phyloP scores from a whole-genome alignment of 2,888 invertebrate species.

The Cheiracanthium punctorium region DNA sequence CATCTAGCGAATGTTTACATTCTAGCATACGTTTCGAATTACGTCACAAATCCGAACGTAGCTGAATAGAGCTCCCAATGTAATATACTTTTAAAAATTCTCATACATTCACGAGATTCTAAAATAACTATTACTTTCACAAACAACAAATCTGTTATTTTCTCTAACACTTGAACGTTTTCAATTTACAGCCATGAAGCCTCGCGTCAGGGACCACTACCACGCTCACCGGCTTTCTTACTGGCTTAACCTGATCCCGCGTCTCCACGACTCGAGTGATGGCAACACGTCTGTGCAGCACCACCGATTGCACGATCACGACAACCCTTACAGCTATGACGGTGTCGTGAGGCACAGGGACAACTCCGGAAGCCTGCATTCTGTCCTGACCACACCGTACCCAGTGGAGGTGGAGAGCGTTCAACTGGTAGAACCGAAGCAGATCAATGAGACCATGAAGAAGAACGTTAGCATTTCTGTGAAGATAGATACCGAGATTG shows the following conservation, averaged over 20 bases:
- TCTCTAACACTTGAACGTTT: no score
- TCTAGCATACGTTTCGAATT: no score
- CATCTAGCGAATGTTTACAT: no score
- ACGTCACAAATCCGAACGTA: no score
- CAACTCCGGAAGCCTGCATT: slow-evolving; percentile 35
- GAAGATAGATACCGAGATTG: slow-evolving; percentile 55
- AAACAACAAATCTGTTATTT: no score
- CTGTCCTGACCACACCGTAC: slow-evolving; percentile 40
- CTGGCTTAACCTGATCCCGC: slow-evolving; percentile 83
- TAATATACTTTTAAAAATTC: no score
- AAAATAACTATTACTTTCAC: no score
- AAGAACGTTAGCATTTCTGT: slow-evolving; percentile 38
- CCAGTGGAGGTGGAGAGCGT: slow-evolving; percentile 23
- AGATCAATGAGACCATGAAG: slow-evolving; percentile 13
- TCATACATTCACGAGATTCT: no score
- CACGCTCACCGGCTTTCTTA: slow-evolving; percentile 76
- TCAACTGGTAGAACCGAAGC: slow-evolving; percentile 16
- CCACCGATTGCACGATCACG: slow-evolving; percentile 80
- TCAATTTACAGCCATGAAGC: slow-evolving; percentile 73
- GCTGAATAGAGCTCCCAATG: no score
- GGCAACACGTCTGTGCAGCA: slow-evolving; percentile 50
- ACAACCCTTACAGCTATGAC: slow-evolving; percentile 91
- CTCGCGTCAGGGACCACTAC: slow-evolving; percentile 75
- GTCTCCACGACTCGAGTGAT: slow-evolving; percentile 85
- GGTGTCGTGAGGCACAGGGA: slow-evolving; percentile 83